Evolutionary conservation across 2,113 vertebrate species (phyloP), one percentile per base, ranked within the genome.

Genomic region (Leptosomus discolor): DNA sequence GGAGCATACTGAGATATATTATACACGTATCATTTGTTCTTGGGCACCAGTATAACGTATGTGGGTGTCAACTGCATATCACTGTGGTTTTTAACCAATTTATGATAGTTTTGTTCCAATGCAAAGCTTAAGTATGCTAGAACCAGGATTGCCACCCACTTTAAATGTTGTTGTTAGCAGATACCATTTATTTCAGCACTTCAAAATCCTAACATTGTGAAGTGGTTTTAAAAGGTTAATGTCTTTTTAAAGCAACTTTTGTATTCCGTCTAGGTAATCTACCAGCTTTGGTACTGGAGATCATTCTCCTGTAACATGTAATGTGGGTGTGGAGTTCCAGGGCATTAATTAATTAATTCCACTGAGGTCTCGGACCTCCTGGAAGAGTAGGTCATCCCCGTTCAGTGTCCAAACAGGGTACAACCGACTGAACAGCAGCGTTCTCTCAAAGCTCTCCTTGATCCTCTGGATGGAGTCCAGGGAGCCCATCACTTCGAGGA

Each of bases 1-100:
- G 81, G 89, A 57, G 13, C 92, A 65, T 82, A 85, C 70, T 65
- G 92, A 94, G 73, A 54, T 82, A 51, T 22, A 61, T 81, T 91
- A 77, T 58, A 91, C 34, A 70, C 41, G 13, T 95, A 90, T 73
- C 41, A 76, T 93, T 96, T 97, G 79, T 97, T 97, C 92, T 90
- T 95, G 89, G 89, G 92, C 82, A 77, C 75, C 82, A 83, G 46
- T 90, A 10, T 96, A 94, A 95, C 75, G 37, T 88, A 77, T 0
- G 92, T 97, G 97, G 97, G 96, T 90, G 95, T 95, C 50, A 87
- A 45, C 73, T 94, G 82, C 51, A 3, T 91, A 73, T 91, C 43
- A 9, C 65, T 75, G 82, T 82, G 94, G 63, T 88, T 97, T 96
- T 91, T 95, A 96, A 96, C 90, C 91, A 94, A 96, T 94, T 95